Base-by-base conservation (phyloP, 1,140 invertebrate species). In the Drosophila suzukii region DNA sequence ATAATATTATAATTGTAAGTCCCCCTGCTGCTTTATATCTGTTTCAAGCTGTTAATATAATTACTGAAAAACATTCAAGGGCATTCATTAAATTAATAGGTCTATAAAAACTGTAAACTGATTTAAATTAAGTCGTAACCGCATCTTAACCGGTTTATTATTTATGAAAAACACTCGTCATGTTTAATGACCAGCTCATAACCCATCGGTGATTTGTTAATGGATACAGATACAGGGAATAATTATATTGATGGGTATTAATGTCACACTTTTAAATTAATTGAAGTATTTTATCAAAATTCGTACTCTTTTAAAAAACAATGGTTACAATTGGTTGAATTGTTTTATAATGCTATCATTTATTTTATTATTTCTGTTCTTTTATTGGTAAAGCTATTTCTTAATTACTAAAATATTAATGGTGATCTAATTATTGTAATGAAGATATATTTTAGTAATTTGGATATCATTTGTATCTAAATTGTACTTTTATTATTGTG, bases 101-200 rank as follows among this genome's bases (percentile, higher is more conserved):
- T 34, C 3, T 12, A 47, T 24, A 44, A 66, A 65, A 68, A 53
- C 13, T 10, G 17, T 12, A 27, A 59, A 59, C 20, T 59, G 32
- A 59, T 66, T 49, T 44, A 65, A 68, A 68, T 68, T 32, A 53
- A 65, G 60, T 27, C 30, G 44, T 27, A 51, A 67, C 59, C 59
- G 60, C 63, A 36, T 53, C 27, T 65, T 43, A 66, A 66, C 38
- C 60, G 61, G 49, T 68, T 68, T 36, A 66, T 44, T 51, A 66
- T 51, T 51, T 51, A 12, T 27, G 30, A 27, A 51, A 43, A 59
- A 17, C 55, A 59, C 55, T 34, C 13, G 15, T 24, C 60, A 41
- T 43, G 8, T 20, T 62, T 62, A 59, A 62, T 62, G 54, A 8
- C 12, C 59, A 32, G 59, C 57, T 61, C 53, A 39, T 30, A n/a